Percentiles rank a stretch among this genome's conserved stretches.
phyloP scores from a whole-genome alignment of 2,113 vertebrate species.

The Ellobius talpinus region DNA sequence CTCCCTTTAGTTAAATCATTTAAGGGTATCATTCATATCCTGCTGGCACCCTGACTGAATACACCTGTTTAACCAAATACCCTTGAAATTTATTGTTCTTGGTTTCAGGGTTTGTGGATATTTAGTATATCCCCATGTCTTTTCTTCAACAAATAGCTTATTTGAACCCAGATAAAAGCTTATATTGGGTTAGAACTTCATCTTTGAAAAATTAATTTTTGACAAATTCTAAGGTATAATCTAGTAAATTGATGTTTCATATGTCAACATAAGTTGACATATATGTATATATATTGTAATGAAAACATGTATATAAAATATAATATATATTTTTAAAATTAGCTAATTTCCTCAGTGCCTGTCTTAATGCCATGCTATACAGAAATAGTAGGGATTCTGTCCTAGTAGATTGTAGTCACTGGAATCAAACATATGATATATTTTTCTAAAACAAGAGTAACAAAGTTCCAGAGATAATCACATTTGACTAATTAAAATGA shows the following conservation, averaged over 20 bases:
- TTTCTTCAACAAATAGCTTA: background rate
- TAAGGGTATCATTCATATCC: background rate
- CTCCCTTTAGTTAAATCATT: background rate
- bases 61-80: background rate
- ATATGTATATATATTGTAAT: too few relatives aligned
- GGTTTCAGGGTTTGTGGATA: background rate
- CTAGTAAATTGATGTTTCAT: constrained; percentile 38
- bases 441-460: background rate
- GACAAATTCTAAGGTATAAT: too few relatives aligned
- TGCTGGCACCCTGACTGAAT: background rate
- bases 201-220: constrained; percentile 31
- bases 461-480: background rate
- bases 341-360: background rate
- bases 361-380: background rate
- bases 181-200: background rate
- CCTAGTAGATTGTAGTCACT: background rate
- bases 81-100: background rate
- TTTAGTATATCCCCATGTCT: background rate
- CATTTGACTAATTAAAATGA: background rate
- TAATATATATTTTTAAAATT: background rate
- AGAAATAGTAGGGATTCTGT: background rate
- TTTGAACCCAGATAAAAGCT: background rate
- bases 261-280: too few relatives aligned
- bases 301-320: too few relatives aligned
- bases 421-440: background rate